Conservation (phyloP, 1,140 invertebrate species). For the Drosophila suzukii region DNA sequence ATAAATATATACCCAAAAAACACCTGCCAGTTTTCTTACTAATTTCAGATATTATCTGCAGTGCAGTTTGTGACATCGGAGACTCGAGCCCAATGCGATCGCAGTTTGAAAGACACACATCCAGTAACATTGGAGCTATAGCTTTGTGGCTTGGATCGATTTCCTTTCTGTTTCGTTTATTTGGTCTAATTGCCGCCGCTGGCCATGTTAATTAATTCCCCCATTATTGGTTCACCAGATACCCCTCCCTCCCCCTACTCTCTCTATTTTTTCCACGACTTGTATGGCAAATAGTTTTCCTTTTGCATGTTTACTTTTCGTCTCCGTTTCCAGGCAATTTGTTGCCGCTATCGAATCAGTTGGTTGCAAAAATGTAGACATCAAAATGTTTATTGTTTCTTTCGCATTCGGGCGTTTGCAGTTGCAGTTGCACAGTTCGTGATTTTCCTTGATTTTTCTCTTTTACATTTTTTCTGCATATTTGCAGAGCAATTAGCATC, state of each 20-base stretch:
- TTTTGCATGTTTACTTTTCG: slow-evolving; percentile 59
- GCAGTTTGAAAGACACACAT: slow-evolving; percentile 9
- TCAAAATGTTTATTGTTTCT: slow-evolving; percentile 48
- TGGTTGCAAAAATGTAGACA: slow-evolving; percentile 31
- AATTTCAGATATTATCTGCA: neutral
- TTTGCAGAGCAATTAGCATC: slow-evolving; percentile 66
- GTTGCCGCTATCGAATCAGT: slow-evolving; percentile 25
- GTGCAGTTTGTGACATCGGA: slow-evolving; percentile 14
- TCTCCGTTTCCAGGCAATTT: slow-evolving; percentile 48
- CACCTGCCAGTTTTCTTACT: too few relatives aligned
- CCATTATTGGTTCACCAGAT: neutral
- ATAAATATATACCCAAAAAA: neutral
- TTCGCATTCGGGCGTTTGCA: slow-evolving; percentile 14
- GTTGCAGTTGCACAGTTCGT: slow-evolving; percentile 59
- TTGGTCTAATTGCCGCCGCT: slow-evolving; percentile 48
- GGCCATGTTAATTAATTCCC: slow-evolving; percentile 61
- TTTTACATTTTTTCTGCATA: slow-evolving; percentile 57
- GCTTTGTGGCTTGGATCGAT: slow-evolving; percentile 21
- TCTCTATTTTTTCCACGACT: slow-evolving; percentile 3
- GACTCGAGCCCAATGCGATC: slow-evolving; percentile 1
- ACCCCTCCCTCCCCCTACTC: too few relatives aligned
- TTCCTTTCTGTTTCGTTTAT: slow-evolving; percentile 40
- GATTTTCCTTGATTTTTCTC: slow-evolving; percentile 67
- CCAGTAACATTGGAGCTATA: neutral
- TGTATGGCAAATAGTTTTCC: slow-evolving; percentile 33